These are phyloP conservation scores for Philonicus albiceps DNA, from an alignment of 2,888 invertebrate genomes.

Conservation along the genomic window DNA sequence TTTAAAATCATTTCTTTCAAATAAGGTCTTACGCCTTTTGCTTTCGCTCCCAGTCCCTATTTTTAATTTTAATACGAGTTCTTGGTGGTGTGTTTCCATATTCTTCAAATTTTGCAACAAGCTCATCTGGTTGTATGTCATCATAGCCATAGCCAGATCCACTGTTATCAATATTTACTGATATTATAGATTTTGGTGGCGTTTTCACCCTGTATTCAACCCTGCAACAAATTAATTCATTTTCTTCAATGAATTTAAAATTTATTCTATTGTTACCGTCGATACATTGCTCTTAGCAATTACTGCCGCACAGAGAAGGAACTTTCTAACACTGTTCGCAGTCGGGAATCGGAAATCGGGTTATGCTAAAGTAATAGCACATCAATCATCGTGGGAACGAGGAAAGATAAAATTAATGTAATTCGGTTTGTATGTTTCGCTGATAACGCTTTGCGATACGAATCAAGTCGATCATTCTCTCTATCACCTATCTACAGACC, in stretches of 20 bases:
- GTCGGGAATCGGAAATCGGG: not conserved
- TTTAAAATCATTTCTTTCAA: not conserved
- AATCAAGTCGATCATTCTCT: not conserved
- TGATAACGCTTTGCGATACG: slow-evolving; percentile 13
- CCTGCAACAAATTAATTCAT: slow-evolving; percentile 50
- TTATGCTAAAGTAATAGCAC: slow-evolving; percentile 40
- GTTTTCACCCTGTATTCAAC: slow-evolving; percentile 60
- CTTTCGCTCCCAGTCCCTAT: slow-evolving; percentile 63
- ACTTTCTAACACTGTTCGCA: not conserved
- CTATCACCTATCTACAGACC: not conserved
- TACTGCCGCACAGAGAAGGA: not conserved
- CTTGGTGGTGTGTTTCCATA: slow-evolving; percentile 82
- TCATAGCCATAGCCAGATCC: slow-evolving; percentile 62
- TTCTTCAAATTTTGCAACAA: slow-evolving; percentile 68
- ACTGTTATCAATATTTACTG: slow-evolving; percentile 43
- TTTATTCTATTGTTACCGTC: not conserved
- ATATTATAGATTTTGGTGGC: slow-evolving; percentile 53
- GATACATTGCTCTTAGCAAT: not conserved
- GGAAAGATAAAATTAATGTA: slow-evolving; percentile 44
- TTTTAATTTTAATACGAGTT: slow-evolving; percentile 74
- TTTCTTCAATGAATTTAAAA: not conserved
- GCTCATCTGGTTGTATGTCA: slow-evolving; percentile 60
- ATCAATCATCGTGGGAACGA: slow-evolving; percentile 45
- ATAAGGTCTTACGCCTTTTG: slow-evolving; percentile 57
- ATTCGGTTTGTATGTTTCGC: slow-evolving; percentile 25